A percentile compares a stretch with the other conserved stretches of the same genome.
Conservation (phyloP, 2,113 vertebrate species). For the Pollimyrus isidori region DNA sequence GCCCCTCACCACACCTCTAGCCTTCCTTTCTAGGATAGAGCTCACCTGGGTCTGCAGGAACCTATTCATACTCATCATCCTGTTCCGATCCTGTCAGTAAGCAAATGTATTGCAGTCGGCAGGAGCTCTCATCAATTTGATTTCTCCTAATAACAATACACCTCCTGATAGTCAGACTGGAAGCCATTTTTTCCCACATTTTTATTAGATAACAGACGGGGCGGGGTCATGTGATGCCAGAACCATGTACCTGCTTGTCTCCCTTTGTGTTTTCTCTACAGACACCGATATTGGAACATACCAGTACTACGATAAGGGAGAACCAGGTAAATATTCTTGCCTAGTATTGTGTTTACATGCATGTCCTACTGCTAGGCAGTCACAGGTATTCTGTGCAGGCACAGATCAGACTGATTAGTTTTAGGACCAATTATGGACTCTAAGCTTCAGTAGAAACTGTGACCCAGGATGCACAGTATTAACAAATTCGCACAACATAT, state of each 20-base stretch:
- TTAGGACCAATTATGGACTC: background rate
- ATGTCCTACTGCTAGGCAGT: background rate
- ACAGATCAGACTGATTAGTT: background rate
- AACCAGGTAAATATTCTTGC: conserved; percentile 70
- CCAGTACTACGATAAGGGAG: conserved; percentile 82
- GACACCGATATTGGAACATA: conserved; percentile 87
- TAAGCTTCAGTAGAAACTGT: background rate
- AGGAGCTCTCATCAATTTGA: background rate
- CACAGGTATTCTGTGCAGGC: background rate
- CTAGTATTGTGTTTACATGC: background rate
- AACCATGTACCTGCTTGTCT: conserved; percentile 9
- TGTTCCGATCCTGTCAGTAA: background rate
- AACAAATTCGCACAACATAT: background rate
- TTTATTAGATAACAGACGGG: background rate
- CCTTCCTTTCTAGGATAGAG: conserved; percentile 35
- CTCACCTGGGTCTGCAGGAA: background rate
- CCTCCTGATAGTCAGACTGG: background rate
- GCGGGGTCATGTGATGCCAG: background rate
- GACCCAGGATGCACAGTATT: background rate
- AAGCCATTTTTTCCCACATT: background rate
- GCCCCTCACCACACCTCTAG: too few species aligned
- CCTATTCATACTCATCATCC: background rate
- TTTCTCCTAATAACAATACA: background rate
- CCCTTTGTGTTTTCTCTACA: conserved; percentile 43
- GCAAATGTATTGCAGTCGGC: background rate